Conservation (phyloP, 2,888 invertebrate species). For the Drosophila histrio region DNA sequence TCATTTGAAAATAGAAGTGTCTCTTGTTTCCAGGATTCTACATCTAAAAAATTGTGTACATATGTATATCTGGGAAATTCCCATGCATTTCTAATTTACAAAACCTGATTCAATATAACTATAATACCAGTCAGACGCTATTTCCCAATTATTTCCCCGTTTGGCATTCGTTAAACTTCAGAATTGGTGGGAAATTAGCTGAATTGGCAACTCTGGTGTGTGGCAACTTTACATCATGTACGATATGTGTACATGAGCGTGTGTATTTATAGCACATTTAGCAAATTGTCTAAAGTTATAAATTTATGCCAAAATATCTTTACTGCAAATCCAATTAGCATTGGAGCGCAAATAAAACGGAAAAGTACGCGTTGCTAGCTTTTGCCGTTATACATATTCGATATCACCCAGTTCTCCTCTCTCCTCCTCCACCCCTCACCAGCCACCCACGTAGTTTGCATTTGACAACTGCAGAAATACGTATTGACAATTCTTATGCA, state of each 20-base stretch:
- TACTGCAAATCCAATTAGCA: constrained; percentile 64
- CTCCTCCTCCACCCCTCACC: background rate
- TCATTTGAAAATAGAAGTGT: no score
- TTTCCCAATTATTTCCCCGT: no score
- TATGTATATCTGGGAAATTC: no score
- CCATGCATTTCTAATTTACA: no score
- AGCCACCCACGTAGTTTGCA: constrained; percentile 19
- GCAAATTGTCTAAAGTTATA: constrained; percentile 35
- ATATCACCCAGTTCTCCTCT: background rate
- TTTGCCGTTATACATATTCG: constrained; percentile 35
- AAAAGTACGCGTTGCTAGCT: constrained; percentile 16
- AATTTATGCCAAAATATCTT: constrained; percentile 40
- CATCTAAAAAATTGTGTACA: no score
- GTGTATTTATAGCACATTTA: constrained; percentile 30
- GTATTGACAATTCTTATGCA: constrained; percentile 65
- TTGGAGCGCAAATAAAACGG: constrained; percentile 41
- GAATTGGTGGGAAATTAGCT: no score
- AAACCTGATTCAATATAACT: no score
- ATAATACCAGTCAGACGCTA: no score
- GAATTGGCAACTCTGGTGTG: no score
- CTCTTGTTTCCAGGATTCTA: no score
- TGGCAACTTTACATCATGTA: background rate
- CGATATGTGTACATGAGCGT: background rate
- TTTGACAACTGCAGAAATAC: constrained; percentile 22
- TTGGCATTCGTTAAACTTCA: no score